Percentiles rank a stretch among this genome's conserved stretches.
Conservation (phyloP, 2,888 invertebrate species). For the Orthosia incerta region DNA sequence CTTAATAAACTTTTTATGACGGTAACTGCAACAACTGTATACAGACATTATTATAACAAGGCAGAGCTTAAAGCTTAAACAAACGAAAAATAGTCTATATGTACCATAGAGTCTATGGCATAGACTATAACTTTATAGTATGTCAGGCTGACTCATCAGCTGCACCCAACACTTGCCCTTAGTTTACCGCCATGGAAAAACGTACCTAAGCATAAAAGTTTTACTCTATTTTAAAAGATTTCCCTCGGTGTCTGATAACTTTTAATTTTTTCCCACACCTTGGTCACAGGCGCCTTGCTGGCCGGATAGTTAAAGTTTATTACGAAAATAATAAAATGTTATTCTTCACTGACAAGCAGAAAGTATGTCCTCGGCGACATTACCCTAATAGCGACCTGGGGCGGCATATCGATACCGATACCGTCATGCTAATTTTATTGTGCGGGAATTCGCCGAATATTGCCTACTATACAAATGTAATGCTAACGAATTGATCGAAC, state of each 20-base stretch:
- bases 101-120: conserved; percentile 1
- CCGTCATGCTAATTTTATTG: conserved; percentile 69
- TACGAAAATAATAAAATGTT: conserved; percentile 52
- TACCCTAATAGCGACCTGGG: conserved; percentile 57
- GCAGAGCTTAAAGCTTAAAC: conserved; percentile 1
- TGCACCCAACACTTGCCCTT: conserved; percentile 25
- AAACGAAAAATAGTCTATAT: conserved; percentile 4
- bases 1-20: conserved; percentile 23
- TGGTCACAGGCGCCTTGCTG: conserved; percentile 25
- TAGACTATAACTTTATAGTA: conserved; percentile 1
- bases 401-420: conserved; percentile 58
- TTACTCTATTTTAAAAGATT: conserved; percentile 2
- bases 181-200: conserved; percentile 15
- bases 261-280: conserved; percentile 14
- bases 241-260: conserved; percentile 1
- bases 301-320: conserved; percentile 46
- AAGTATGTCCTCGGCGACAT: conserved; percentile 58
- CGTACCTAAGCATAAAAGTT: not conserved
- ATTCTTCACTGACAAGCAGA: conserved; percentile 43
- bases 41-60: conserved; percentile 3
- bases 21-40: conserved; percentile 2
- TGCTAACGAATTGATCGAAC: conserved; percentile 33
- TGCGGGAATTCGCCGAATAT: conserved; percentile 67
- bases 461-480: conserved; percentile 41
- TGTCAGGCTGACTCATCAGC: conserved; percentile 41